Evolutionary conservation across 2,113 vertebrate species (phyloP).

Genomic region (Acrocephalus arundinaceus): DNA sequence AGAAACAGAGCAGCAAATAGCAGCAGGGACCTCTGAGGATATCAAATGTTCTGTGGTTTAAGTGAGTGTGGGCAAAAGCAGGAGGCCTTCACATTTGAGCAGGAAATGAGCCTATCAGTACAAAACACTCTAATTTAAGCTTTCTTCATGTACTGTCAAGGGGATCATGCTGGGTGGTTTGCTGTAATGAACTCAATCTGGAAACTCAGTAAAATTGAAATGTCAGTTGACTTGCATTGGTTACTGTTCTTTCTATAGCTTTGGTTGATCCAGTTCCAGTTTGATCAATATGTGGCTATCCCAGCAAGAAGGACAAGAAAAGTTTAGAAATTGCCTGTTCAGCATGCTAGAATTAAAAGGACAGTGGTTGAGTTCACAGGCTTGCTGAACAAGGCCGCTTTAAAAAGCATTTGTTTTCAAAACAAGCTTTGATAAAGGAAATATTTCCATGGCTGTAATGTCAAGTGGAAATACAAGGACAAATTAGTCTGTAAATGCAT

Average conservation of each 20-base stretch:
- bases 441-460: background rate
- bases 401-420: background rate
- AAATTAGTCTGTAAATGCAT: background rate
- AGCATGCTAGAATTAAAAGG: background rate
- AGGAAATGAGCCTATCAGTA: slow-evolving; percentile 33
- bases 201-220: slow-evolving; percentile 61
- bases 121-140: slow-evolving; percentile 62
- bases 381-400: background rate
- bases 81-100: slow-evolving; percentile 36
- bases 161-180: slow-evolving; percentile 61
- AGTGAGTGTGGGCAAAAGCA: background rate
- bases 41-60: slow-evolving; percentile 38
- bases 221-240: background rate
- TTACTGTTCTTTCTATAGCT: slow-evolving; percentile 14
- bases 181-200: slow-evolving; percentile 71
- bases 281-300: slow-evolving; percentile 49
- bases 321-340: background rate
- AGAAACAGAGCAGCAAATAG: slow-evolving; percentile 56
- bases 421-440: background rate
- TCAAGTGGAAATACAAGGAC: background rate
- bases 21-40: slow-evolving; percentile 47
- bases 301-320: slow-evolving; percentile 12
- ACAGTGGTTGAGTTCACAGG: background rate
- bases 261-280: slow-evolving; percentile 51
- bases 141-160: slow-evolving; percentile 66